Evolutionary conservation across 2,113 vertebrate species (phyloP).

Genomic region (Ovis canadensis): DNA sequence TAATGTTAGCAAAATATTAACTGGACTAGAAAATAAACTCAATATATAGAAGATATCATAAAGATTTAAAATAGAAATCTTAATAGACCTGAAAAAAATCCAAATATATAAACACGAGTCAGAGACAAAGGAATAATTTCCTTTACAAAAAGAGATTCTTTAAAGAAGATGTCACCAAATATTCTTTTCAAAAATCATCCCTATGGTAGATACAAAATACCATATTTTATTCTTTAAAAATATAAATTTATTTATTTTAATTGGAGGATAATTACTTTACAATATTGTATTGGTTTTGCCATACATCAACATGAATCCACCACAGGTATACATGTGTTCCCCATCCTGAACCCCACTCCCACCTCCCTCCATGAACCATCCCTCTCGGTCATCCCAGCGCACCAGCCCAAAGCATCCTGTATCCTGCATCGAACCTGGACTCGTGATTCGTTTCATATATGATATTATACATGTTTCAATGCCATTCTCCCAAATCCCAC

Average conservation of each 20-base stretch:
- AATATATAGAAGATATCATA: not conserved
- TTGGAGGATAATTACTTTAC: too few species aligned
- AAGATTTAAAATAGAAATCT: not conserved
- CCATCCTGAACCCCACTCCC: too few species aligned
- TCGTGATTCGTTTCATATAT: too few species aligned
- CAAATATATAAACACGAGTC: not conserved
- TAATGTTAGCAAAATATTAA: not conserved
- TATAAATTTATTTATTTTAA: conserved; percentile 8
- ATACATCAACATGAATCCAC: too few species aligned
- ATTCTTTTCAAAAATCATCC: not conserved
- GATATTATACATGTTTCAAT: too few species aligned
- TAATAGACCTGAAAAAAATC: not conserved
- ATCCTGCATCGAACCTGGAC: too few species aligned
- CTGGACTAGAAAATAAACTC: not conserved
- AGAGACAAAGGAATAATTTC: not conserved
- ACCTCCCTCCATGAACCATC: too few species aligned
- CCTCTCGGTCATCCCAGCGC: too few species aligned
- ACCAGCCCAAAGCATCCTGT: too few species aligned
- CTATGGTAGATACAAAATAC: not conserved
- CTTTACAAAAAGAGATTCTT: not conserved
- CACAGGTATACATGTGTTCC: too few species aligned
- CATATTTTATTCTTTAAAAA: not conserved
- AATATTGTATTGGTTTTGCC: too few species aligned
- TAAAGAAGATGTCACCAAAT: not conserved
- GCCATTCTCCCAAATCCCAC: too few species aligned